Evolutionary conservation across 2,888 invertebrate genomes (phyloP), one percentile per base, ranked within the genome.

Genomic region (Lithophane ornitopus): DNA sequence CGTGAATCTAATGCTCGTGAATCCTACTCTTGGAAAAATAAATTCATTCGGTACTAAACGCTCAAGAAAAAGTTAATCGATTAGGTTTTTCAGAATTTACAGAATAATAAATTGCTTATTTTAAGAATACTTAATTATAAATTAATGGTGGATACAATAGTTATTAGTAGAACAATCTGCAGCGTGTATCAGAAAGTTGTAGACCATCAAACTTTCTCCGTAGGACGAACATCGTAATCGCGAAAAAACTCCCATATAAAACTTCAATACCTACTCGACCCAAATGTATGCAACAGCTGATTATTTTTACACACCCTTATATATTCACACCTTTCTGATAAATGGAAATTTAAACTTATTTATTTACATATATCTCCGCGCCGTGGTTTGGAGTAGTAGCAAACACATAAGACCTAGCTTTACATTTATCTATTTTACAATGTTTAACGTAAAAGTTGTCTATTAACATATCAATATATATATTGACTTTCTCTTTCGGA

Each of bases 341-440:
- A 54, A 54, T 54, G 12, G n/a, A 46, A 8, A 6, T 34, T 11
- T 67, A 49, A 52, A 58, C 11, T 74, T 84, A 79, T 81, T 84
- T 71, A 69, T 70, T 74, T 76, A 84, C 74, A 88, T 97, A 97
- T 91, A 97, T 95, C 65, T 96, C 95, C 77, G 98, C 98, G 34
- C 98, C 98, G 67, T 97, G 94, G 89, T 97, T 97, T n/a, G 98
- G 98, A 74, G 97, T 96, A 16, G 99, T 98, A 19, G 98, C 97
- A 94, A 99, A 99, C 61, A 98, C 96, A 85, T 98, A 97, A 34
- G 96, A 93, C 58, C 96, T 95, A 59, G 97, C 95, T 56, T 97
- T 95, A 86, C 96, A 95, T 72, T 94, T 96, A 84, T 97, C 93
- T 63, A 96, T 90, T 73, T 97, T 95, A 79, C 97, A 97, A 89